These are phyloP conservation scores for Gonatopus flavifemur DNA, from an alignment of 1,140 invertebrate species.

Conservation along the genomic window DNA sequence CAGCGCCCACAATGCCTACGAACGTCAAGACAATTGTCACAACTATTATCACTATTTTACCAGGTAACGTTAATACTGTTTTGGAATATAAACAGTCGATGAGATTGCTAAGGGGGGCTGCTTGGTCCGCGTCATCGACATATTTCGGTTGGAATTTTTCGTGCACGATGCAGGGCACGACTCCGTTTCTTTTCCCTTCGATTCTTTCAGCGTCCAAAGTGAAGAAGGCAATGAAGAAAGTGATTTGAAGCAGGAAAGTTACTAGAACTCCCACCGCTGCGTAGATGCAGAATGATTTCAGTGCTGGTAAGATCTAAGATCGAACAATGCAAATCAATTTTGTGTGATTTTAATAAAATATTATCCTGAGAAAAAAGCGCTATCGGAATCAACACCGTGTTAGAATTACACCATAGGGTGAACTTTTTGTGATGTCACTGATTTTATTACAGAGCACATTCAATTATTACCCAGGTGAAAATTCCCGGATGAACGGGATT, in stretches of 20 bases:
- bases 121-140: conserved; percentile 42
- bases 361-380: too few relatives aligned
- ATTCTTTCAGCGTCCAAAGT: conserved; percentile 70
- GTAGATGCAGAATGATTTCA: conserved; percentile 76
- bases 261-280: conserved; percentile 71
- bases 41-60: conserved; percentile 62
- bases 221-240: conserved; percentile 78
- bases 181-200: conserved; percentile 65
- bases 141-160: conserved; percentile 56
- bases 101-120: conserved; percentile 55
- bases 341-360: too few relatives aligned
- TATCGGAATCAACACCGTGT: too few relatives aligned
- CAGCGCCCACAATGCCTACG: conserved; percentile 64
- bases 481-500: too few relatives aligned
- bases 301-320: conserved; percentile 69
- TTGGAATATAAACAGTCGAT: conserved; percentile 64
- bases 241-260: conserved; percentile 74
- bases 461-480: too few relatives aligned
- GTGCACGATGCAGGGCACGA: conserved; percentile 69
- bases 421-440: too few relatives aligned
- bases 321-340: too few relatives aligned
- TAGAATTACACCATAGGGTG: too few relatives aligned
- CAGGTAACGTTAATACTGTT: conserved; percentile 62
- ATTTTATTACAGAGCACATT: too few relatives aligned
- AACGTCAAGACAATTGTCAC: conserved; percentile 62